Percentiles rank a stretch among this genome's conserved stretches.
Evolutionary conservation across 1,140 invertebrate genomes (phyloP).

Genomic region (Dendrolimus punctatus): DNA sequence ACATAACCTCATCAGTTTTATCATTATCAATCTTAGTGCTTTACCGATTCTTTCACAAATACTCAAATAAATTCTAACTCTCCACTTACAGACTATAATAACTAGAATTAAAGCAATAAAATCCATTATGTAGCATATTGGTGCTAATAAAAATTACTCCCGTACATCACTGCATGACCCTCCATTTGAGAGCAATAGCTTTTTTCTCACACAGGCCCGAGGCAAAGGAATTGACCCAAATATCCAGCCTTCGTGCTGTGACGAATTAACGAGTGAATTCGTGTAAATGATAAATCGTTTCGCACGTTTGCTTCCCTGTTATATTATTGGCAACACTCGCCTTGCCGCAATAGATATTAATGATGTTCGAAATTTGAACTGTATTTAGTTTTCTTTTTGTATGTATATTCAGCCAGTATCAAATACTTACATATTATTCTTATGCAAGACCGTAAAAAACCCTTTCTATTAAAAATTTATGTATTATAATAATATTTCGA

Average conservation of each 20-base stretch:
- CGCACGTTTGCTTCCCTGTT: slow-evolving; percentile 29
- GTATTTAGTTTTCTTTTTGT: too few species aligned
- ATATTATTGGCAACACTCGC: slow-evolving; percentile 3
- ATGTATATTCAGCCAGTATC: too few species aligned
- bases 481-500: too few species aligned
- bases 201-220: slow-evolving; percentile 28
- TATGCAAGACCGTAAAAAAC: too few species aligned
- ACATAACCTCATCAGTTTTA: too few species aligned
- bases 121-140: slow-evolving; percentile 11
- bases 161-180: slow-evolving; percentile 19
- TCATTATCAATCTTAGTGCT: too few species aligned
- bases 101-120: slow-evolving; percentile 2
- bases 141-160: slow-evolving; percentile 19
- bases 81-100: slow-evolving; percentile 3
- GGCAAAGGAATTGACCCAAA: slow-evolving; percentile 31
- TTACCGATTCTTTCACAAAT: too few species aligned
- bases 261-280: slow-evolving; percentile 57
- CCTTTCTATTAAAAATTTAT: too few species aligned
- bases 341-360: too few species aligned
- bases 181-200: slow-evolving; percentile 23
- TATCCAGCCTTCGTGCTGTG: slow-evolving; percentile 32
- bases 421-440: too few species aligned
- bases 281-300: slow-evolving; percentile 44
- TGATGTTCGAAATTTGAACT: too few species aligned
- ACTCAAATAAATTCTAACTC: too few species aligned